Base-by-base conservation (phyloP, 2,888 invertebrate species). In the Dasysyrphus albostriatus region DNA sequence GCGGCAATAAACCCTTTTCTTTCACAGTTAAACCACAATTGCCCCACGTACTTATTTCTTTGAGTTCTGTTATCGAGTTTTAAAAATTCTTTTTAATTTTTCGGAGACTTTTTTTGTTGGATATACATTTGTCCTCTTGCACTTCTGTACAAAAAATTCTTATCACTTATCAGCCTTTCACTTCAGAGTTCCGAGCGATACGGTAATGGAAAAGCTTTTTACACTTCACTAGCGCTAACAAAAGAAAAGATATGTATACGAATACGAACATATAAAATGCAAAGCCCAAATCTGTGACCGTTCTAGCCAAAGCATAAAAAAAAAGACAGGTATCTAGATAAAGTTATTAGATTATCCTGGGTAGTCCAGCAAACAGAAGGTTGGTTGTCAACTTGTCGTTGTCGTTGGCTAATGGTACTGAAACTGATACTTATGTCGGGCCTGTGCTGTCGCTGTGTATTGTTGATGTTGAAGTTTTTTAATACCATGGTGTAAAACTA, bases 51-150 rank as follows among this genome's bases (percentile, higher is more conserved):
- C 34, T 58, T 12, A 1, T 34, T 47, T 29, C 32, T 34, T 61
- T 56, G 34, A 49, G 12, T 24, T 51, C 12, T 74, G 14, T 83
- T 42, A 6, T 51, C 63, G 56, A 70, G 75, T 75, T 37, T 61
- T 72, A 75, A 51, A 51, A 59, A 73, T 42, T 51, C 39, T 32
- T 73, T 47, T n/a, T n/a, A 16, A 16, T 16, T 73, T 19, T 58
- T 63, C n/a, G 7, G 14, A 10, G 14, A 29, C 14, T 16, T 5
- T 37, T 4, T 24, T 65, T 29, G n/a, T 58, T 16, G 7, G n/a
- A 9, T 32, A 56, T 32, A n/a, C 37, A 9, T 12, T 2, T 12
- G 2, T 39, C n/a, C 9, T 39, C 39, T 5, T 16, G 16, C 3
- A 0, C 16, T 16, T 16, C 16, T 16, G 16, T 8, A 47, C 7